Conservation (phyloP, 2,797 vertebrate genomes). For the Sparidentex hasta region DNA sequence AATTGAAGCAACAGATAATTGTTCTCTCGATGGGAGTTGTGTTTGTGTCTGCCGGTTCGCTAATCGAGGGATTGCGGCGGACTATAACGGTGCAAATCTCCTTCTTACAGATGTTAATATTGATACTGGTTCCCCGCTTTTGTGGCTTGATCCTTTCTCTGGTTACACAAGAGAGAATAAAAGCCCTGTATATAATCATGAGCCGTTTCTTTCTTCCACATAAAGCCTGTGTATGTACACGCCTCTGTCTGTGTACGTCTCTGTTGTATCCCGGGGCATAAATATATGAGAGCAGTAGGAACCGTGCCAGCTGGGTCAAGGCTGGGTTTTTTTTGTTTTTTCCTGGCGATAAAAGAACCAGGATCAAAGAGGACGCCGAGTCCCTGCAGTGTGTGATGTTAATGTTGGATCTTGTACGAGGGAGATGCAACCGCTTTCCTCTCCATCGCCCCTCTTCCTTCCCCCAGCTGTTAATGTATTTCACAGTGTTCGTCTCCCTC, state of each 20-base stretch:
- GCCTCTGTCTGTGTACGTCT: background rate
- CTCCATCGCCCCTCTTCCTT: background rate
- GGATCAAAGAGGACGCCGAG: constrained; percentile 58
- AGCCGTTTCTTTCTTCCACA: background rate
- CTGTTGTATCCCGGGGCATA: constrained; percentile 28
- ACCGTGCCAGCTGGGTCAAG: constrained; percentile 33
- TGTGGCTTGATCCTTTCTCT: background rate
- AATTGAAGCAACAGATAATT: constrained; percentile 32
- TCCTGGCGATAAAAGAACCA: constrained; percentile 35
- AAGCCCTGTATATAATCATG: background rate
- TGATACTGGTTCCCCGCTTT: background rate
- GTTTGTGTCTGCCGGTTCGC: constrained; percentile 5
- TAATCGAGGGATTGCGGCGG: background rate
- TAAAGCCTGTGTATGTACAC: background rate
- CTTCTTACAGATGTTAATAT: constrained; percentile 17
- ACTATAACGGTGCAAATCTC: constrained; percentile 21
- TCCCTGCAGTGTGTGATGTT: constrained; percentile 44
- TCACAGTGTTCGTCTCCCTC: constrained; percentile 6
- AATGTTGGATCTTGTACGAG: constrained; percentile 32
- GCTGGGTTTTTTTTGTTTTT: constrained; percentile 38
- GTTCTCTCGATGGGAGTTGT: constrained; percentile 14
- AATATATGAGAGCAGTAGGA: constrained; percentile 32
- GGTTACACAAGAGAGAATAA: background rate
- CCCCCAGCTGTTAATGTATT: constrained; percentile 15
- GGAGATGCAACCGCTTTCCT: constrained; percentile 28